Base-by-base conservation (phyloP, 2,797 vertebrate species). In the Harpagifer antarcticus region DNA sequence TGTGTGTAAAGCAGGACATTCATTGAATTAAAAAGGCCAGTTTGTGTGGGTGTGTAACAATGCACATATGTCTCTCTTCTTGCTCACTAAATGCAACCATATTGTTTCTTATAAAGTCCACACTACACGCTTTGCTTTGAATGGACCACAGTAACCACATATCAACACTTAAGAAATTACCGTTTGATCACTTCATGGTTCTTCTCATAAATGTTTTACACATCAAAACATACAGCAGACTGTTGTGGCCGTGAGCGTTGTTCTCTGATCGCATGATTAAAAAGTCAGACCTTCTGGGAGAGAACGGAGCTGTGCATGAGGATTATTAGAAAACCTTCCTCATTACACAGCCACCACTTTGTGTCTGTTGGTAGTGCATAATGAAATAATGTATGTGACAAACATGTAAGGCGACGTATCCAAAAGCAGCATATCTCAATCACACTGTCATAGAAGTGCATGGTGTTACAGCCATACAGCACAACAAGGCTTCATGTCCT, bases 331-430 rank as follows among this genome's bases (percentile, higher is more conserved):
- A 58, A 65, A 47, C 19, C 8, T 57, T 68, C 52, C 52, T 68
- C 50, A 61, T 50, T 57, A 68, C 66, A 42, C 33, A 66, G 16
- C 61, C 68, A 20, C 73, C 67, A 68, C 27, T 61, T 72, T 49
- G 37, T 69, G 65, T 62, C 52, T 73, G 48, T 48, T 50, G 50
- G 19, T 70, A 62, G 19, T 50, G 9, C n/a, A 58, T 75, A 61
- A 76, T 79, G 78, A 81, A 58, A 81, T 65, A 68, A 70, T 19
- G 37, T 52, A n/a, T 69, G 60, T 68, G 66, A 79, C 13, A 14
- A 73, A 73, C 27, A 64, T 48, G 67, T 43, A 43, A 23, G 64
- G 37, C 43, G 62, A 68, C 13, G 3, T 68, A 68, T 68, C 45
- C 58, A 37, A 62, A 9, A 42, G 74, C 11, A 19, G 63, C 62